Evolutionary conservation across 2,113 vertebrate genomes (phyloP).

Genomic region (Tyrannus savana): DNA sequence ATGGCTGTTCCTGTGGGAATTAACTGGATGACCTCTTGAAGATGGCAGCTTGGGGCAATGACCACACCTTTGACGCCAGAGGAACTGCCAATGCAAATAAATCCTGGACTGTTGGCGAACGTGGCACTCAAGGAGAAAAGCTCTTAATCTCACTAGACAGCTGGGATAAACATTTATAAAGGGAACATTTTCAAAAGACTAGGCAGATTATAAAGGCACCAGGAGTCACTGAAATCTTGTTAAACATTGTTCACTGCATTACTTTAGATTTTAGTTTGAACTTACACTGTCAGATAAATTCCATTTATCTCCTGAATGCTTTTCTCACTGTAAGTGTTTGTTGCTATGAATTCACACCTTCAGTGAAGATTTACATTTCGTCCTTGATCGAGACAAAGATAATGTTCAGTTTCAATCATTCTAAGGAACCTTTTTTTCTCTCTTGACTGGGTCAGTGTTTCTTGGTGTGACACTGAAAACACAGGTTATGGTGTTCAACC

Average conservation of each 20-base stretch:
- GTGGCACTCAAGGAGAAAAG: slow-evolving; percentile 58
- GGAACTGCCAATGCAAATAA: slow-evolving; percentile 45
- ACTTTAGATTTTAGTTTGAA: slow-evolving; percentile 71
- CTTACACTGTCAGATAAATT: slow-evolving; percentile 72
- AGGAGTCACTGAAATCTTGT: slow-evolving; percentile 73
- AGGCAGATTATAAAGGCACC: slow-evolving; percentile 71
- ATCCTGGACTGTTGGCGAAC: neutral
- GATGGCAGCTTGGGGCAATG: neutral
- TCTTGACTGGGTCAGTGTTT: slow-evolving; percentile 15
- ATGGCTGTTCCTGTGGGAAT: neutral
- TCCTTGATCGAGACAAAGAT: slow-evolving; percentile 65
- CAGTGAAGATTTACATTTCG: slow-evolving; percentile 63
- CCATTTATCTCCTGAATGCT: slow-evolving; percentile 68
- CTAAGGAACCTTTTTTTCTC: neutral
- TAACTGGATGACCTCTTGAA: neutral
- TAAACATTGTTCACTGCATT: slow-evolving; percentile 69
- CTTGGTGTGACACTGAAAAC: slow-evolving; percentile 4
- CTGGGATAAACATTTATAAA: slow-evolving; percentile 70
- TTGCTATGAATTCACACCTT: slow-evolving; percentile 69
- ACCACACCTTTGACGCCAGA: slow-evolving; percentile 33
- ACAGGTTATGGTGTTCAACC: neutral
- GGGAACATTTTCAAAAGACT: slow-evolving; percentile 70
- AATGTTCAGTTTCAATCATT: slow-evolving; percentile 51
- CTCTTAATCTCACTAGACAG: slow-evolving; percentile 72
- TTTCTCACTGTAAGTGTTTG: slow-evolving; percentile 56